A percentile compares a stretch with the other conserved stretches of the same genome.
Conservation (phyloP, 2,113 vertebrate species). For the Petrocephalus microphthalmus region DNA sequence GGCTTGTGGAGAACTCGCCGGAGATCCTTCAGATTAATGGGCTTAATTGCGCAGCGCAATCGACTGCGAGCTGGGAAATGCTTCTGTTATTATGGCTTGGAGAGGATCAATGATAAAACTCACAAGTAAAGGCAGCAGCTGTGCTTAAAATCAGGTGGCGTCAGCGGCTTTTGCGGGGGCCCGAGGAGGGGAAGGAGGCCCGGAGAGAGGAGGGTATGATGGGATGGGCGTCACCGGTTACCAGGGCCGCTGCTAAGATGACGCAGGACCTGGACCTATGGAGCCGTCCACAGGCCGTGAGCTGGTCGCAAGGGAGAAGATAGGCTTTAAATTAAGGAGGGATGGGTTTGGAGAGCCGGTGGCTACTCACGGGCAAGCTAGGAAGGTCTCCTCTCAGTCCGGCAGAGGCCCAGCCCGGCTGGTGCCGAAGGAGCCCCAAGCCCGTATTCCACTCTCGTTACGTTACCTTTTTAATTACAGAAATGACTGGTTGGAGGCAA, state of each 20-base stretch:
- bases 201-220: not conserved
- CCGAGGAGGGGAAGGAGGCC: not conserved
- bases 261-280: not conserved
- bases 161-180: not conserved
- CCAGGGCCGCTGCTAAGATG: not conserved
- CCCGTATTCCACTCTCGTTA: constrained; percentile 66
- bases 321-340: not conserved
- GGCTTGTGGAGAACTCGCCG: constrained; percentile 10
- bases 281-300: not conserved
- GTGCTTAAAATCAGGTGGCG: constrained; percentile 11
- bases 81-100: constrained; percentile 14
- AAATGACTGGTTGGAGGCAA: constrained; percentile 72
- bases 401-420: constrained; percentile 11
- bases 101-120: constrained; percentile 15
- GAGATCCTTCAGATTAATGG: constrained; percentile 33
- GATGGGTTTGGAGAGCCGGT: not conserved
- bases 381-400: not conserved
- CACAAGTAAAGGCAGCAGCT: constrained; percentile 17
- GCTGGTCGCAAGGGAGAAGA: no score
- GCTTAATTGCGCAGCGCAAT: constrained; percentile 27
- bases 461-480: constrained; percentile 79
- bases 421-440: constrained; percentile 35
- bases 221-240: not conserved
- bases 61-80: constrained; percentile 17
- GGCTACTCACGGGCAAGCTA: not conserved